Base-by-base conservation (phyloP, 2,888 invertebrate genomes). In the Himalopsyche japonica region DNA sequence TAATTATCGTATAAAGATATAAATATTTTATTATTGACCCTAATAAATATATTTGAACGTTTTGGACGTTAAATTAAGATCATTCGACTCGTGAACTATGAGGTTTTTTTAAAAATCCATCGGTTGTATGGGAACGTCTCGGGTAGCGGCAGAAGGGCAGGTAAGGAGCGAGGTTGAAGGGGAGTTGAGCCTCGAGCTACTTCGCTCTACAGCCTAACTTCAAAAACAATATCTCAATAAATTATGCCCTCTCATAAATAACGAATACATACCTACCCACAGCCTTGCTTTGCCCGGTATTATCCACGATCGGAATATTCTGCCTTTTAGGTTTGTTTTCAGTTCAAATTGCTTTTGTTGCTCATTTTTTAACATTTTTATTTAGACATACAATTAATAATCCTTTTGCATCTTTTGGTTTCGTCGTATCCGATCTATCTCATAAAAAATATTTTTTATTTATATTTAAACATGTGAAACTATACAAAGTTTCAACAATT, bases 201-300 rank as follows among this genome's bases (percentile, higher is more conserved):
- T 79, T 82, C 80, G 80, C 82, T 57, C 82, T 81, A 77, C 77
- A 81, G 78, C 81, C 83, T 83, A 85, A 84, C 85, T 85, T 84
- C 84, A 86, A 86, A 87, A 87, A 87, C 87, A 87, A 87, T 87
- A 87, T 87, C 87, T 87, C 87, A 84, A 87, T 87, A 87, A 87
- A 87, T 87, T 87, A 87, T 87, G 81, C 85, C 85, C 87, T 83
- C 83, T 83, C 84, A 87, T 87, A 87, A 86, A 87, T 87, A 81
- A 83, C 80, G 79, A 80, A 77, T 85, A 84, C 83, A 80, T 80
- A 83, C 80, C 82, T 84, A 85, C 85, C 84, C 86, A 85, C 85
- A 82, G 76, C 82, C 80, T 79, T 34, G 82, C 79, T 82, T 76
- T 70, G 80, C 82, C 83, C 84, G 70, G 82, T 82, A 84, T 84